Evolutionary conservation across 2,888 invertebrate genomes (phyloP).

Genomic region (Lasius fuliginosus): DNA sequence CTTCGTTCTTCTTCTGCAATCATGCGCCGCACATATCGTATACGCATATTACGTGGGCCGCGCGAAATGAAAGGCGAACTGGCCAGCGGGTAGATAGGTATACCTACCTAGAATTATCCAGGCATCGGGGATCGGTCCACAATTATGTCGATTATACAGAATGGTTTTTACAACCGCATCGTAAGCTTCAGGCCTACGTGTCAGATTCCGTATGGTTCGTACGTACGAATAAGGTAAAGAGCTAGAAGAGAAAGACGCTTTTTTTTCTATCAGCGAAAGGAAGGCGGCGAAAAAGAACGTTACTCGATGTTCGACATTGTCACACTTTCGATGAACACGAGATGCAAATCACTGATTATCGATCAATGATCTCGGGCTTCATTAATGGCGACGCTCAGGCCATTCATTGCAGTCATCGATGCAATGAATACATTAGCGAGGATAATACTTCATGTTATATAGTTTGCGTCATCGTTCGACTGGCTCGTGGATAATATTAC

Average conservation of each 20-base stretch:
- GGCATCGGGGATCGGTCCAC: slow-evolving; percentile 65
- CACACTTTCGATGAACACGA: slow-evolving; percentile 40
- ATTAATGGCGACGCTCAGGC: slow-evolving; percentile 26
- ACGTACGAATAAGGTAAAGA: slow-evolving; percentile 38
- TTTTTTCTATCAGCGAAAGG: slow-evolving; percentile 10
- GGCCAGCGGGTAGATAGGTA: slow-evolving; percentile 66
- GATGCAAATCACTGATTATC: slow-evolving; percentile 38
- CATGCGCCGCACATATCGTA: slow-evolving; percentile 46
- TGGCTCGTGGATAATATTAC: slow-evolving; percentile 37
- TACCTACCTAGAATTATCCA: slow-evolving; percentile 65
- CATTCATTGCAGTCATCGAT: slow-evolving; percentile 24
- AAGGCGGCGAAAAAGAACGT: slow-evolving; percentile 7
- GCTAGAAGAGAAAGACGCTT: not conserved
- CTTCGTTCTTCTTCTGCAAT: slow-evolving; percentile 43
- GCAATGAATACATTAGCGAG: slow-evolving; percentile 40
- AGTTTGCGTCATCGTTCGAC: slow-evolving; percentile 36
- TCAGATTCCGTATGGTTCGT: slow-evolving; percentile 37
- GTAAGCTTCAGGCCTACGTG: slow-evolving; percentile 56
- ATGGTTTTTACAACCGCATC: slow-evolving; percentile 69
- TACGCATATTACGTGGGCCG: slow-evolving; percentile 70
- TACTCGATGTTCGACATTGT: slow-evolving; percentile 14
- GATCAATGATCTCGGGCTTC: slow-evolving; percentile 39
- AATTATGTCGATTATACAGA: slow-evolving; percentile 76
- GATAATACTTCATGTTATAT: slow-evolving; percentile 40
- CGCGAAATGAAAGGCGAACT: slow-evolving; percentile 72